Conservation (phyloP, 2,797 vertebrate genomes). For the Martes flavigula region DNA sequence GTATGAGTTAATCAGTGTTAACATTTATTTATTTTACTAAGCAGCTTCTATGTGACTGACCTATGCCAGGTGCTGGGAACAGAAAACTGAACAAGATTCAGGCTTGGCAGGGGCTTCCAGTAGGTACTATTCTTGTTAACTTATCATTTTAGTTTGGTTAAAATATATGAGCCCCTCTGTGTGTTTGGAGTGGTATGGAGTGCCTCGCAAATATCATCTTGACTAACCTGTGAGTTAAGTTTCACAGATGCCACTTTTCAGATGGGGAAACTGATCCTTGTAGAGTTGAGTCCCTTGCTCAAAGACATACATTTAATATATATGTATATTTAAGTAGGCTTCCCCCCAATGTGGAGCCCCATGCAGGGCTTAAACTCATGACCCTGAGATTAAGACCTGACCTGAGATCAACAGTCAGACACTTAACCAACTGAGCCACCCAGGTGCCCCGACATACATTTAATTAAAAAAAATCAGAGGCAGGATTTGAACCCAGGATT, state of each 20-base stretch:
- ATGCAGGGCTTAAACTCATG: neutral
- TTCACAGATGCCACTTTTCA: neutral
- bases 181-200: neutral
- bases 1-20: conserved; percentile 54
- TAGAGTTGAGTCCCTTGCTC: neutral
- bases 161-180: neutral
- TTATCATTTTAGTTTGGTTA: neutral
- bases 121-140: neutral
- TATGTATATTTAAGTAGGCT: neutral
- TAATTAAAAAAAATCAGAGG: neutral
- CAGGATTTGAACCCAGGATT: neutral
- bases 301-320: neutral
- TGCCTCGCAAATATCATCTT: neutral
- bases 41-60: neutral
- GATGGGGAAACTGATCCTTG: neutral
- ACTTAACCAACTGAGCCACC: neutral
- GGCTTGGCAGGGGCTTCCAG: neutral
- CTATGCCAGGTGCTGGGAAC: neutral
- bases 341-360: neutral
- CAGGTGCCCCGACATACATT: neutral
- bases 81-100: neutral
- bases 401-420: neutral
- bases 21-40: conserved; percentile 46
- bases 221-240: neutral
- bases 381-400: neutral